These are phyloP conservation scores for Apamea crenata DNA, from an alignment of 2,888 invertebrate genomes.

Conservation along the genomic window DNA sequence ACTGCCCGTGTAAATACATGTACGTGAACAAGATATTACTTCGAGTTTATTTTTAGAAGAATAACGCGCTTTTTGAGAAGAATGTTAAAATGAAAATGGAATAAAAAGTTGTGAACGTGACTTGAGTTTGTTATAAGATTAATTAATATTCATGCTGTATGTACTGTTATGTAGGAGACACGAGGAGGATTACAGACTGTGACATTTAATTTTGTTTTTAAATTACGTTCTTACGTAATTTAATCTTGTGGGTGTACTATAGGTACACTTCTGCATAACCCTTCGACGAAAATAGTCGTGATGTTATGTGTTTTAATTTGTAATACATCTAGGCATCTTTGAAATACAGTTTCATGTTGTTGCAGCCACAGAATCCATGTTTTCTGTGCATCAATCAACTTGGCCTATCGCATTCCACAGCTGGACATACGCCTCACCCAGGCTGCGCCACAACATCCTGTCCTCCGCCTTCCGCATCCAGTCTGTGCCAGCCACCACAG, in stretches of 20 bases:
- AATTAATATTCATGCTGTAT: constrained; percentile 39
- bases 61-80: constrained; percentile 32
- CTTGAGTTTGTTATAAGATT: constrained; percentile 15
- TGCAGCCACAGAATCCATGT: too few relatives aligned
- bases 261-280: not conserved
- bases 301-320: too few relatives aligned
- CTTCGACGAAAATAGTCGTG: too few relatives aligned
- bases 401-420: too few relatives aligned
- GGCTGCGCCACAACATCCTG: too few relatives aligned
- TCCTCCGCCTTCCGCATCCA: too few relatives aligned
- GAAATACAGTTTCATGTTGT: too few relatives aligned
- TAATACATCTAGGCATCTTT: too few relatives aligned
- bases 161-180: not conserved
- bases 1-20: constrained; percentile 46
- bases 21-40: constrained; percentile 33
- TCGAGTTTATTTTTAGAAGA: constrained; percentile 50
- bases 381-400: too few relatives aligned
- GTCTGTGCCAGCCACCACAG: too few relatives aligned
- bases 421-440: too few relatives aligned
- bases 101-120: constrained; percentile 15
- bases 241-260: not conserved
- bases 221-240: not conserved
- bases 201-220: constrained; percentile 13
- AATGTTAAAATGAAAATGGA: constrained; percentile 32
- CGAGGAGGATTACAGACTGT: not conserved